Evolutionary conservation across 2,797 vertebrate species (phyloP), one percentile per base, ranked within the genome.

Genomic region (Syngnathus acus): DNA sequence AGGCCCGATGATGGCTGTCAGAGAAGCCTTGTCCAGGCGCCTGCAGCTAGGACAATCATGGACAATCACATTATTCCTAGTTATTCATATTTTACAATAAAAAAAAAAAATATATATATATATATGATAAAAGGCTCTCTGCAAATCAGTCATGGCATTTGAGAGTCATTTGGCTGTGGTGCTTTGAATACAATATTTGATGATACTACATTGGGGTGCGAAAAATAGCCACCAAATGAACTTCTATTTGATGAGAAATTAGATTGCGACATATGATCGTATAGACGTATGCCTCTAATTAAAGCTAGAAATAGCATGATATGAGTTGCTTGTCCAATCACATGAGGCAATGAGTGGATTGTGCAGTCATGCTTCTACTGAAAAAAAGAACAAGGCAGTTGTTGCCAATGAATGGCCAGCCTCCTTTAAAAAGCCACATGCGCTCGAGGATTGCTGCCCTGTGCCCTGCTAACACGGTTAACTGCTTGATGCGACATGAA

Each of bases 1-100:
- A 86, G 69, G 62, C 67, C 62, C 73, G 79, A 87, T 74, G 87
- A 84, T 83, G 67, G 72, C 69, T 78, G 82, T 82, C 80, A 80
- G 68, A 67, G 70, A 0, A 7, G 62, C 55, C 69, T 73, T 83
- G 78, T 79, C 77, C 37, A 79, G 75, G 78, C 66, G 74, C 69
- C 74, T 72, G 75, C 72, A 55, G 72, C 70, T 66, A 76, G 55
- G 65, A 32, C 26, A 32, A 32, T 83, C 77, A 70, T 70, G 66
- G 13, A 63, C 67, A 68, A 62, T 68, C 66, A 66, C 71, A 81
- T 78, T 72, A 75, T 77, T 78, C 72, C 54, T 48, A 73, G 76
- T 85, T 77, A 70, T 64, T 79, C 65, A 72, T 74, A 78, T 50
- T 65, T 65, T 40, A 65, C 23, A 43, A 45, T 43, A 13, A 26